These are phyloP conservation scores for Cheilosia soror DNA, from an alignment of 2,888 invertebrate genomes.

Conservation along the genomic window DNA sequence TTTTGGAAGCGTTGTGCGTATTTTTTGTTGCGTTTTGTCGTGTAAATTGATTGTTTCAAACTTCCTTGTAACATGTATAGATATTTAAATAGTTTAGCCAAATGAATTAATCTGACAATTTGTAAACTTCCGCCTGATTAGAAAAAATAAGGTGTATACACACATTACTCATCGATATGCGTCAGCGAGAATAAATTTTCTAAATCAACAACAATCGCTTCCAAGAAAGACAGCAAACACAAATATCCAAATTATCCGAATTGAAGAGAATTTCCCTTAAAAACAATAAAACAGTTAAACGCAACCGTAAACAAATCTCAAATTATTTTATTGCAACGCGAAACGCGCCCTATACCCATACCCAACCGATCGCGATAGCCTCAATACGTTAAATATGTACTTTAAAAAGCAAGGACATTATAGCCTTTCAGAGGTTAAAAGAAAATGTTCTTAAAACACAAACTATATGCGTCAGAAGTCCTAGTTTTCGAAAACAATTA, in stretches of 20 bases:
- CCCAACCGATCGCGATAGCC: constrained; percentile 5
- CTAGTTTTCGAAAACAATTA: constrained; percentile 35
- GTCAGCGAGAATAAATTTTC: background rate
- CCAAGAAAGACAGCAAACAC: background rate
- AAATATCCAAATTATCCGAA: background rate
- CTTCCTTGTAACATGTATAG: too few species aligned
- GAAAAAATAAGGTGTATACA: background rate
- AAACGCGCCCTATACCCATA: constrained; percentile 53
- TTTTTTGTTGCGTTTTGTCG: too few species aligned
- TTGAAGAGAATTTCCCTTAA: constrained; percentile 25
- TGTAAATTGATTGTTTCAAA: too few species aligned
- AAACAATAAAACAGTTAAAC: constrained; percentile 58
- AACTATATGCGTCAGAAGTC: constrained; percentile 16
- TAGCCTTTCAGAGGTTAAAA: background rate
- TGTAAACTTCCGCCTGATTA: background rate
- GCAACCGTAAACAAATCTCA: constrained; percentile 27
- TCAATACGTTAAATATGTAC: background rate
- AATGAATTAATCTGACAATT: too few species aligned
- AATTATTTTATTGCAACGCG: constrained; percentile 61
- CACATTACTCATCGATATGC: background rate
- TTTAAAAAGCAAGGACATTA: constrained; percentile 55
- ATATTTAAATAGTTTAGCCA: too few species aligned
- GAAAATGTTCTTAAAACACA: background rate
- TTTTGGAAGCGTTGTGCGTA: too few species aligned
- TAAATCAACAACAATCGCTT: background rate